phyloP scores from a whole-genome alignment of 2,888 invertebrate species.

The Erebia epiphron region DNA sequence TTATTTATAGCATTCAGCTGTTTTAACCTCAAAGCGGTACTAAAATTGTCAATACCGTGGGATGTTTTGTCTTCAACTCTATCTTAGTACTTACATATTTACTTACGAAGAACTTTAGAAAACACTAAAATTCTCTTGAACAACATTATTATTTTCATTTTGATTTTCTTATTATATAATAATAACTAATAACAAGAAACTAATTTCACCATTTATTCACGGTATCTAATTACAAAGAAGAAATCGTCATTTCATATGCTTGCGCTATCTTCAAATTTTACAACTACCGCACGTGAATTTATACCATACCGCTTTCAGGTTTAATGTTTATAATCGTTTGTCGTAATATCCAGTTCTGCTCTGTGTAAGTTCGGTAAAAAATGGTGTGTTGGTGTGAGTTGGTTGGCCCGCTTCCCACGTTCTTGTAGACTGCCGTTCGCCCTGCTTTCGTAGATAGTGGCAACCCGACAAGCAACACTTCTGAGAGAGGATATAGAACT shows the following conservation, averaged over 20 bases:
- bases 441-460: conserved; percentile 30
- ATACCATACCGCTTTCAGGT: not conserved
- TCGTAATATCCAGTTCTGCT: conserved; percentile 19
- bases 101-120: no score
- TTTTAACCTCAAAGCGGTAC: no score
- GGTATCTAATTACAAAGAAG: conserved; percentile 1
- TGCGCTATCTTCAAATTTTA: conserved; percentile 6
- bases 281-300: conserved; percentile 12
- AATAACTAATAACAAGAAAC: no score
- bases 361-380: conserved; percentile 30
- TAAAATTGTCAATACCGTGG: no score
- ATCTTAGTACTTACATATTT: no score
- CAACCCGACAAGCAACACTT: not conserved
- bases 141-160: no score
- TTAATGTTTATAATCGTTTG: conserved; percentile 20
- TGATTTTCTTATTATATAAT: no score
- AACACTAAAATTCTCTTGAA: no score
- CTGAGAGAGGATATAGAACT: not conserved
- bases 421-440: conserved; percentile 34
- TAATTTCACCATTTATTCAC: not conserved
- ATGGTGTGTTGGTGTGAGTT: conserved; percentile 39
- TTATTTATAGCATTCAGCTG: no score
- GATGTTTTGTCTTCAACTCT: no score
- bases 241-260: conserved; percentile 1
- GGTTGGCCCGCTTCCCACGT: conserved; percentile 48